A percentile compares a stretch with the other conserved stretches of the same genome.
Conservation (phyloP, 2,888 invertebrate genomes). For the Caenorhabditis imperialis region DNA sequence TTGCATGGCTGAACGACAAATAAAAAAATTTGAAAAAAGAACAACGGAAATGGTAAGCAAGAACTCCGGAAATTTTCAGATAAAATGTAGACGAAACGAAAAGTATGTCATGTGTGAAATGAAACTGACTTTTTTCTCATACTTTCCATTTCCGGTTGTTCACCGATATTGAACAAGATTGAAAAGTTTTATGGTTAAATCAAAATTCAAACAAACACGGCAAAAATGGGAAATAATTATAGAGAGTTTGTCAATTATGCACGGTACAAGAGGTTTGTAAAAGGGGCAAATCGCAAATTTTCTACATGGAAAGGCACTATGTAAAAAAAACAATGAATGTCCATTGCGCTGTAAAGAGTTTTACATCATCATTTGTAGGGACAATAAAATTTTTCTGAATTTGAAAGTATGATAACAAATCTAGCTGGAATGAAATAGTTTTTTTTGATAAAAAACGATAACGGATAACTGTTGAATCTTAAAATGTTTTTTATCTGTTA, state of each 20-base stretch:
- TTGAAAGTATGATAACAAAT: too few relatives aligned
- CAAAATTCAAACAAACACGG: not conserved
- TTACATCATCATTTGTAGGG: too few relatives aligned
- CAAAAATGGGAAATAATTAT: conserved; percentile 25
- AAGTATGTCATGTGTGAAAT: conserved; percentile 34
- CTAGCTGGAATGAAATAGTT: conserved; percentile 4
- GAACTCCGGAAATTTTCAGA: conserved; percentile 43
- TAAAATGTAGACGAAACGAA: conserved; percentile 15
- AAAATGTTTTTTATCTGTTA: too few relatives aligned
- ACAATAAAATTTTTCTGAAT: too few relatives aligned
- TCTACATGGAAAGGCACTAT: too few relatives aligned
- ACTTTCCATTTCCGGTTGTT: too few relatives aligned
- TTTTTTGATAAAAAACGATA: not conserved
- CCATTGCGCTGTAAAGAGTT: too few relatives aligned
- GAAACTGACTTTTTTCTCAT: conserved; percentile 14
- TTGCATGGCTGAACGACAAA: too few relatives aligned
- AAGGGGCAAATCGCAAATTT: too few relatives aligned
- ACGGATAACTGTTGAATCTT: not conserved
- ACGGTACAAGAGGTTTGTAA: conserved; percentile 42
- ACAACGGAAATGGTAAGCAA: not conserved
- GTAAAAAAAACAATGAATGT: too few relatives aligned
- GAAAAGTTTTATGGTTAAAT: conserved; percentile 4
- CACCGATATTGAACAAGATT: too few relatives aligned
- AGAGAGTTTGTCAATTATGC: conserved; percentile 28
- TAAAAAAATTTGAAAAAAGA: too few relatives aligned